These are phyloP conservation scores for Aspidiotus destructor DNA, from an alignment of 2,888 invertebrate genomes.

Conservation along the genomic window DNA sequence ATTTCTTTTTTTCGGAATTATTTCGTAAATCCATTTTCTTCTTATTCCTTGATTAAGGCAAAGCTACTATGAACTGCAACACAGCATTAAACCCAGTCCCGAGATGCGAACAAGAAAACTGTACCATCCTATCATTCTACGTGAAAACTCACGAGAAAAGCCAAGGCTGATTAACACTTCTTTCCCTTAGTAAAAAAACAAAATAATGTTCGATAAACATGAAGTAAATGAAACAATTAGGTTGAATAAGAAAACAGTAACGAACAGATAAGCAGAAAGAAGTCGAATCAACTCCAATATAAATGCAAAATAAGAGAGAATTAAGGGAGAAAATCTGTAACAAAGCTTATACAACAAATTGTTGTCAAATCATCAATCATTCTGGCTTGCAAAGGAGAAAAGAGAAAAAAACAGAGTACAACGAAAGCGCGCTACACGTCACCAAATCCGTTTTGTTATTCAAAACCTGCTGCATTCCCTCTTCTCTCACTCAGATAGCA, in stretches of 20 bases:
- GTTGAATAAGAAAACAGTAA: conserved; percentile 19
- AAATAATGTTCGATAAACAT: conserved; percentile 12
- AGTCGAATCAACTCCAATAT: conserved; percentile 28
- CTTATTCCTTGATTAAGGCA: too few relatives aligned
- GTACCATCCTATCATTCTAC: too few relatives aligned
- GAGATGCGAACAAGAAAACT: too few relatives aligned
- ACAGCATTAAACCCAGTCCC: too few relatives aligned
- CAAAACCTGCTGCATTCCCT: conserved; percentile 13
- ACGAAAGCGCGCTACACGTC: conserved; percentile 14
- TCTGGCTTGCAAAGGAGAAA: conserved; percentile 20
- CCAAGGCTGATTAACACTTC: background rate
- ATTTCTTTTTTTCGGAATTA: too few relatives aligned
- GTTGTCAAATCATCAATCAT: conserved; percentile 33
- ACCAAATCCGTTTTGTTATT: conserved; percentile 27
- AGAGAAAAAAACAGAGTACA: conserved; percentile 1
- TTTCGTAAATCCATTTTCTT: too few relatives aligned
- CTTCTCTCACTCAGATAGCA: background rate
- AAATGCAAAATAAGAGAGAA: conserved; percentile 31
- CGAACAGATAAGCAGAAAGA: conserved; percentile 22
- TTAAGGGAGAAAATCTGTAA: conserved; percentile 33
- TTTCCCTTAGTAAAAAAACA: background rate
- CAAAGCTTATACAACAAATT: conserved; percentile 32
- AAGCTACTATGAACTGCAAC: too few relatives aligned
- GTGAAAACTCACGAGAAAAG: background rate
- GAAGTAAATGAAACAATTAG: conserved; percentile 32